These are phyloP conservation scores for Pogonognathellus flavescens DNA, from an alignment of 1,140 invertebrate species.

Conservation along the genomic window DNA sequence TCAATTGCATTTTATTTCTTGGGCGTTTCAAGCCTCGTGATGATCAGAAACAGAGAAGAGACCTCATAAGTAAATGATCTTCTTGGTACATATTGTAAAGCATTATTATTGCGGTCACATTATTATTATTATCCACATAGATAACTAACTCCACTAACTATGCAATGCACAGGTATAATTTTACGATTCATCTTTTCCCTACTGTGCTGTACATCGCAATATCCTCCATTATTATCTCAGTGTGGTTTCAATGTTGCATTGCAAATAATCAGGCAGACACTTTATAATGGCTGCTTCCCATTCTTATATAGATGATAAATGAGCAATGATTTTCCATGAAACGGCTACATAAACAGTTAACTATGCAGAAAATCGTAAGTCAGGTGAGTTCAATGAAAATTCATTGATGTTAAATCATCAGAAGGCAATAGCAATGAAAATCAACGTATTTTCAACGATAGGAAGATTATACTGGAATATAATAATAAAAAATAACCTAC, in stretches of 20 bases:
- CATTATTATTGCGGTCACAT: too few species aligned
- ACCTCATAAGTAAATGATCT: background rate
- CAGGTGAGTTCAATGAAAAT: background rate
- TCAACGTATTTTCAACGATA: too few species aligned
- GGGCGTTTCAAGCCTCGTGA: constrained; percentile 8
- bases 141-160: too few species aligned
- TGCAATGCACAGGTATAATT: too few species aligned
- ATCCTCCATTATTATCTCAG: background rate
- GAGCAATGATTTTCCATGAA: constrained; percentile 38
- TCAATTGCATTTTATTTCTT: constrained; percentile 5
- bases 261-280: constrained; percentile 17
- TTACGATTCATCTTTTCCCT: too few species aligned
- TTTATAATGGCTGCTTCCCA: constrained; percentile 19
- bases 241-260: constrained; percentile 2
- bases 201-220: too few species aligned
- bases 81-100: too few species aligned
- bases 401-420: too few species aligned
- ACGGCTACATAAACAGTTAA: constrained; percentile 9
- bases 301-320: constrained; percentile 22
- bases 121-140: too few species aligned
- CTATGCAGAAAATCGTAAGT: background rate
- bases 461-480: background rate
- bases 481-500: background rate
- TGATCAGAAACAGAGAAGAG: constrained; percentile 37
- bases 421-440: too few species aligned